phyloP scores from a whole-genome alignment of 2,113 vertebrate species.

The Myrmophylax atrothorax region DNA sequence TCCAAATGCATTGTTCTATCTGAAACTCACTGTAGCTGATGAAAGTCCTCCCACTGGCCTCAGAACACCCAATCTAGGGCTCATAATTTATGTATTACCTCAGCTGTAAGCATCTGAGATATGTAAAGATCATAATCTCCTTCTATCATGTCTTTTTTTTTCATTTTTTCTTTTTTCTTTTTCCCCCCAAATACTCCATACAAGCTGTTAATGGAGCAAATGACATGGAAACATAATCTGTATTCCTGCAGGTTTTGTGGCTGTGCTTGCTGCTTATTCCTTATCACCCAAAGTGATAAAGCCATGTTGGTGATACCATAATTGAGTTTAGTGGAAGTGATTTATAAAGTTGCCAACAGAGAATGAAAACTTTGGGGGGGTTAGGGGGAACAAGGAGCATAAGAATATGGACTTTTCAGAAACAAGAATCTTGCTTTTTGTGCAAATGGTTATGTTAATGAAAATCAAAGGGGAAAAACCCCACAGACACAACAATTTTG shows the following conservation, averaged over 20 bases:
- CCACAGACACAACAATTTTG: not conserved
- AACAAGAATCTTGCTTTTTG: not conserved
- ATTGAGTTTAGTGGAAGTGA: conserved; percentile 53
- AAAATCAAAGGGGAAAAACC: not conserved
- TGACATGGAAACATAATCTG: conserved; percentile 28
- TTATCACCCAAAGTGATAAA: conserved; percentile 56
- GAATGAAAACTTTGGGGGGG: not conserved
- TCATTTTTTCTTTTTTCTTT: not conserved
- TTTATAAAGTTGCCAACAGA: conserved; percentile 55
- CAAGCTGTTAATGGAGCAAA: conserved; percentile 47
- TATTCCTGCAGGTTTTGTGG: conserved; percentile 51
- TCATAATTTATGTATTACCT: not conserved
- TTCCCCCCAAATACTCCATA: not conserved
- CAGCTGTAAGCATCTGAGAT: not conserved
- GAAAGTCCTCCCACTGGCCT: not conserved
- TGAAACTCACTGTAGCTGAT: not conserved
- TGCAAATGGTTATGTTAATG: conserved; percentile 47
- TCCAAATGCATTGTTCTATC: not conserved
- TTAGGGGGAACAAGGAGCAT: not conserved
- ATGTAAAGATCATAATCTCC: not conserved
- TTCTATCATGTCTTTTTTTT: conserved; percentile 21
- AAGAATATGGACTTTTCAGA: conserved; percentile 30
- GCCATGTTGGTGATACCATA: conserved; percentile 45
- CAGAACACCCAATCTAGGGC: not conserved
- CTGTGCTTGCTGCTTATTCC: conserved; percentile 45